Percentiles rank a stretch among this genome's conserved stretches.
phyloP scores from a whole-genome alignment of 2,888 invertebrate species.

The Dynastes grantii region DNA sequence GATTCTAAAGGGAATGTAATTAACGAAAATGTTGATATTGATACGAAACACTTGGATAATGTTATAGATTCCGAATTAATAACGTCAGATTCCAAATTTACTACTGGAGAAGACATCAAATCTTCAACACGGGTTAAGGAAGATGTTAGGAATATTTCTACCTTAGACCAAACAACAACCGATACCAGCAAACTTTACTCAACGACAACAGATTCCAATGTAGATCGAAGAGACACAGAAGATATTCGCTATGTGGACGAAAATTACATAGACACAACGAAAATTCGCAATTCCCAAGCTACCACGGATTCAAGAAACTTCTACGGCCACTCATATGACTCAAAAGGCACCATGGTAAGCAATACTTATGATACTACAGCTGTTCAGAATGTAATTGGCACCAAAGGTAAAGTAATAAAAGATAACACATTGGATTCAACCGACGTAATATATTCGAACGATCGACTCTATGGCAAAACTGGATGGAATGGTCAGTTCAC shows the following conservation, averaged over 20 bases:
- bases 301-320: conserved; percentile 64
- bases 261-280: conserved; percentile 61
- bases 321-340: conserved; percentile 65
- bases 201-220: neutral
- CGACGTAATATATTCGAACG: conserved; percentile 67
- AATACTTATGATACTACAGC: conserved; percentile 67
- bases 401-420: conserved; percentile 71
- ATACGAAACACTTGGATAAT: conserved; percentile 46
- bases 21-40: conserved; percentile 64
- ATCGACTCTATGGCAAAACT: conserved; percentile 68
- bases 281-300: conserved; percentile 60
- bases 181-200: conserved; percentile 31
- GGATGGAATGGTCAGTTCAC: conserved; percentile 69
- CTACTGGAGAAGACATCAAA: conserved; percentile 15
- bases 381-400: conserved; percentile 67
- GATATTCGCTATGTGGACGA: conserved; percentile 61
- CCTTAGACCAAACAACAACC: neutral
- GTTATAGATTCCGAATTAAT: neutral
- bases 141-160: conserved; percentile 28
- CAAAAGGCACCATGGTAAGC: conserved; percentile 62
- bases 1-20: conserved; percentile 67
- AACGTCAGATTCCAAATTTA: neutral
- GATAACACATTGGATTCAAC: conserved; percentile 70
- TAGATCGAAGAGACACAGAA: conserved; percentile 20
- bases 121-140: conserved; percentile 3